Evolutionary conservation across 2,797 vertebrate species (phyloP).

Genomic region (Octomys mimax): DNA sequence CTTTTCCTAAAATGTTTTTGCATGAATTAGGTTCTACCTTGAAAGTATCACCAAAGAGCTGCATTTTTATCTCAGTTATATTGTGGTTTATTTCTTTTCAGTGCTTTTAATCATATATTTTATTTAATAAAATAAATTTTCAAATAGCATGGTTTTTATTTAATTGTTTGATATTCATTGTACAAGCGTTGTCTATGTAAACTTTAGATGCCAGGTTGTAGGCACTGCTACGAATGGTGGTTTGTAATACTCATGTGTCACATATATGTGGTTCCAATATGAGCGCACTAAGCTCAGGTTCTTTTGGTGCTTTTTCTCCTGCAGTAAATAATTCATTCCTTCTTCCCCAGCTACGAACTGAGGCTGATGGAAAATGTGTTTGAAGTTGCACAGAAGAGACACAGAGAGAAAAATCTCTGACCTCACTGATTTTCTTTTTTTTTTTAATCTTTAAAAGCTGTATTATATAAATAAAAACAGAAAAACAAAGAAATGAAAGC

Average conservation of each 20-base stretch:
- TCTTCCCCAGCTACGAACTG: background rate
- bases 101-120: background rate
- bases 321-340: background rate
- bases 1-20: background rate
- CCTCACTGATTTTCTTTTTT: background rate
- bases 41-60: background rate
- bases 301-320: background rate
- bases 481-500: background rate
- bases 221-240: no score
- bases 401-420: background rate
- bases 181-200: background rate
- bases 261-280: background rate
- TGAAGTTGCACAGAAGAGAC: fast-evolving
- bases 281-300: background rate
- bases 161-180: background rate
- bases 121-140: background rate
- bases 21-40: background rate
- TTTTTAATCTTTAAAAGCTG: background rate
- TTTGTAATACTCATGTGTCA: background rate
- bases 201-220: background rate
- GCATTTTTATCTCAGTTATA: background rate
- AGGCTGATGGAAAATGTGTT: background rate
- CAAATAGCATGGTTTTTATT: background rate
- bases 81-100: background rate
- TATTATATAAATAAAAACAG: background rate